Evolutionary conservation across 2,797 vertebrate species (phyloP).

Genomic region (Toxotes lorentzi): DNA sequence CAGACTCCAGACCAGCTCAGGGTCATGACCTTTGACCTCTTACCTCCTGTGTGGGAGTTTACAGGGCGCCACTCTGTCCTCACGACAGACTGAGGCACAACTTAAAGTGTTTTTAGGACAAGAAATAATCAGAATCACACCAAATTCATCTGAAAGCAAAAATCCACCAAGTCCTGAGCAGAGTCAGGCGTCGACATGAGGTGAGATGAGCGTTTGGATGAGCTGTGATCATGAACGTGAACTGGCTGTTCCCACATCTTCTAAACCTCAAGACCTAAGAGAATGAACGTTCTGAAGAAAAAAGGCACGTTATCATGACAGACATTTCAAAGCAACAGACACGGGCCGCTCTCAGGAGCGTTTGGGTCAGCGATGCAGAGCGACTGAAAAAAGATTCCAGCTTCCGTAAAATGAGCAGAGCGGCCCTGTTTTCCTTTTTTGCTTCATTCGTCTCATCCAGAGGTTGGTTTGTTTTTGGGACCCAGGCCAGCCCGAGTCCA

Average conservation of each 20-base stretch:
- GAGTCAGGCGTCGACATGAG: neutral
- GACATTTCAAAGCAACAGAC: conserved; percentile 40
- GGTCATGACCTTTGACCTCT: conserved; percentile 5
- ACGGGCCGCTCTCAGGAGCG: neutral
- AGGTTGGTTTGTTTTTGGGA: conserved; percentile 46
- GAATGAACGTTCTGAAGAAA: conserved; percentile 29
- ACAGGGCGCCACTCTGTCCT: neutral
- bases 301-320: conserved; percentile 79
- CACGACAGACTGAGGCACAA: neutral
- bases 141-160: neutral
- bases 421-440: conserved; percentile 1
- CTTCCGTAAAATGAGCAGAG: conserved; percentile 14
- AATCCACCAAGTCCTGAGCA: neutral
- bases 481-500: conserved; percentile 65
- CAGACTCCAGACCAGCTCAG: neutral
- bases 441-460: conserved; percentile 25
- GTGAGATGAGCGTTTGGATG: neutral
- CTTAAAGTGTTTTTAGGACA: neutral
- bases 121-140: conserved; percentile 8
- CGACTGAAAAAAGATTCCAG: conserved; percentile 38
- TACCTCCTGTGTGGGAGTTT: neutral
- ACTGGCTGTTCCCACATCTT: neutral
- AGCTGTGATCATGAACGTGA: neutral
- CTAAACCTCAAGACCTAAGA: neutral
- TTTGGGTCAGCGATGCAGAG: conserved; percentile 1